Evolutionary conservation across 1,140 invertebrate species (phyloP).

Genomic region (Batillaria attramentaria): DNA sequence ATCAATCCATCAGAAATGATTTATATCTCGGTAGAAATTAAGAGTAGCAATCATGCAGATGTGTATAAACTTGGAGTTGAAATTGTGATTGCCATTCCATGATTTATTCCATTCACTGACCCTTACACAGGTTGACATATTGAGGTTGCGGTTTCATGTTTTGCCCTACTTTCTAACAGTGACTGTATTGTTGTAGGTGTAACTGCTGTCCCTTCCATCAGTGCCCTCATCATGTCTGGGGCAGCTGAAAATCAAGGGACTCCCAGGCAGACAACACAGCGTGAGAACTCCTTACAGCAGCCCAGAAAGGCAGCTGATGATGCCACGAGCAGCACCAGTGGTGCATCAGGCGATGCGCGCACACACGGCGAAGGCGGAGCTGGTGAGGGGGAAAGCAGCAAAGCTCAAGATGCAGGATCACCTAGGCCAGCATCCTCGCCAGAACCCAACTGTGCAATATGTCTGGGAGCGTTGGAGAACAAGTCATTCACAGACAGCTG

Average conservation of each 20-base stretch:
- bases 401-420: background rate
- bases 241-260: constrained; percentile 15
- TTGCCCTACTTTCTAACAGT: too few species aligned
- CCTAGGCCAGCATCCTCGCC: constrained; percentile 55
- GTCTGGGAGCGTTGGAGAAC: constrained; percentile 86
- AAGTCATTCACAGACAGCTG: constrained; percentile 94
- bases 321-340: background rate
- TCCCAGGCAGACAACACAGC: background rate
- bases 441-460: constrained; percentile 85
- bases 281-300: constrained; percentile 1
- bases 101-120: too few species aligned
- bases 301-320: constrained; percentile 7
- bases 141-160: too few species aligned
- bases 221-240: constrained; percentile 23
- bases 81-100: too few species aligned
- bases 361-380: background rate
- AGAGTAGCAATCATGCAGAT: too few species aligned
- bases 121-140: too few species aligned
- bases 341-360: too few species aligned
- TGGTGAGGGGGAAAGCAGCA: background rate
- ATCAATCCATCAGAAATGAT: too few species aligned
- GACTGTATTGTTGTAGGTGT: too few species aligned
- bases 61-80: too few species aligned
- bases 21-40: too few species aligned
- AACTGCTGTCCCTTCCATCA: too few species aligned